Evolutionary conservation across 1,140 invertebrate genomes (phyloP), one percentile per base, ranked within the genome.

Genomic region (Drosophila virilis): DNA sequence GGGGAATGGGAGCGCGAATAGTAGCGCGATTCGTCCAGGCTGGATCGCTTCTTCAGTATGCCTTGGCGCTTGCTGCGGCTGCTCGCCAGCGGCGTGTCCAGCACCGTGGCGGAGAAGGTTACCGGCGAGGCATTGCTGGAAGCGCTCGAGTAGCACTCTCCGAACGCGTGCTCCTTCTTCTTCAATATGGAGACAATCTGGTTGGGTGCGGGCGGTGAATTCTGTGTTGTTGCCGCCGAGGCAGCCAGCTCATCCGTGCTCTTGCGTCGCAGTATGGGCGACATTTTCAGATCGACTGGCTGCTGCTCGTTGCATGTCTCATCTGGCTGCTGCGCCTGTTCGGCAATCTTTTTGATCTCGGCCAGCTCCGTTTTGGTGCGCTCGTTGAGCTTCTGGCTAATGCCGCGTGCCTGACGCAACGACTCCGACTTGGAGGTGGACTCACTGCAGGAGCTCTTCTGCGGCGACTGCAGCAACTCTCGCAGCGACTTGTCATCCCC

Each of bases 41-140:
- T 96, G 58, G 96, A 94, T 46, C 96, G 93, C 92, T 97, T 97
- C 83, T 97, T 97, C 45, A 97, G 92, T 80, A 97, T 97, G 46
- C 96, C 96, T 83, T 95, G 95, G 51, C 95, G 94, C 80, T 95
- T 94, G 62, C 93, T 93, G 1, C 82, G 79, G 0, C 70, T 61
- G 1, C 60, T 73, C 0, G 83, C 51, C 42, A 93, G 92, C 12
- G 93, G 92, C 6, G 94, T 93, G 82, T 95, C 95, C 38, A 95
- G 80, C 38, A 95, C 95, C 74, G 92, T 95, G 1, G 95, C 95
- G 5, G 95, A 95, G 92, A 95, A 96, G 35, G 95, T 96, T 0
- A 95, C 95, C 6, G 95, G 95, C n/a, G 95, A 95, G 13, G 93
- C 92, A 76, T 94, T 93, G 74, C 92, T 94, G 67, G 93, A 93